Percentiles rank a stretch among this genome's conserved stretches.
Conservation (phyloP, 2,113 vertebrate species). For the Telmatochromis sp. region DNA sequence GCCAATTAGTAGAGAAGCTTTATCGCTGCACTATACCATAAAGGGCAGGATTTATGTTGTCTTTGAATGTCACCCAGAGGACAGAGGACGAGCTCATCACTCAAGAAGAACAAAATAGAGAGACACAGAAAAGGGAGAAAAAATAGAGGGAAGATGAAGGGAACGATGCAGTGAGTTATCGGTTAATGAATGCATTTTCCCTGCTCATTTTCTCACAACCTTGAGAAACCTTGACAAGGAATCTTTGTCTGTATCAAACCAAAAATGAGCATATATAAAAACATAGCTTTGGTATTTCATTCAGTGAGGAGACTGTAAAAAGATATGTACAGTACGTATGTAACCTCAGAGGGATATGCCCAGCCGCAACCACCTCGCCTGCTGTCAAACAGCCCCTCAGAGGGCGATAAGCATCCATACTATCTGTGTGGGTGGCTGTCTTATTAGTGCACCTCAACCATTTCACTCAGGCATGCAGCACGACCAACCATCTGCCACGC, state of each 20-base stretch:
- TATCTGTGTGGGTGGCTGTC: constrained; percentile 81
- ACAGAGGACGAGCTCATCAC: constrained; percentile 88
- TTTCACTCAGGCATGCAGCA: constrained; percentile 93
- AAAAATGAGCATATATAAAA: not conserved
- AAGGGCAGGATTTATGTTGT: constrained; percentile 97
- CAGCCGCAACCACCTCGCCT: constrained; percentile 60
- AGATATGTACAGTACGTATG: constrained; percentile 28
- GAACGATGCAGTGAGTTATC: constrained; percentile 42
- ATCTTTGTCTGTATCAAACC: not conserved
- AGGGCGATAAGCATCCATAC: constrained; percentile 91
- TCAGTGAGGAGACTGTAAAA: constrained; percentile 15
- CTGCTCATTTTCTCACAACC: constrained; percentile 35
- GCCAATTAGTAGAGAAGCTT: constrained; percentile 99
- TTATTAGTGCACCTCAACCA: constrained; percentile 84
- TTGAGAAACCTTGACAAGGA: constrained; percentile 39
- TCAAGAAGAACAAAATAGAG: constrained; percentile 82
- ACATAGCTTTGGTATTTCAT: not conserved
- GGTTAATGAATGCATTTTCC: constrained; percentile 36
- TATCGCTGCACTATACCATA: constrained; percentile 93
- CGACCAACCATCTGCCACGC: constrained; percentile 92
- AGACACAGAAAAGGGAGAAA: constrained; percentile 21
- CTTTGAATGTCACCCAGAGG: constrained; percentile 99
- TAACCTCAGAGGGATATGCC: constrained; percentile 24
- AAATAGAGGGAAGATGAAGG: not conserved
- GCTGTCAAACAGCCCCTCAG: constrained; percentile 80